phyloP scores from a whole-genome alignment of 1,140 invertebrate species.

The Andrena cerasifolii region DNA sequence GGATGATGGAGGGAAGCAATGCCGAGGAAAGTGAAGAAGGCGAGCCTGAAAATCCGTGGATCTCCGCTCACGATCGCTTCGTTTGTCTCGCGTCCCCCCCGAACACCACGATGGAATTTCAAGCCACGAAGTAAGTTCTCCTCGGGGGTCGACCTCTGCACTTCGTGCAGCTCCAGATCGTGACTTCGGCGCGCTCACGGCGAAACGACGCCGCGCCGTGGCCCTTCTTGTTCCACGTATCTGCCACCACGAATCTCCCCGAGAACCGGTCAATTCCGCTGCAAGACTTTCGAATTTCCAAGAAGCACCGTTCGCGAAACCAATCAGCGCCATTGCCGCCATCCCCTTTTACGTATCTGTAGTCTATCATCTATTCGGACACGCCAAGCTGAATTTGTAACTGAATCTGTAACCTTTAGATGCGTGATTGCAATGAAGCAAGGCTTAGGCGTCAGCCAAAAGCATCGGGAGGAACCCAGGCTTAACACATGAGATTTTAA shows the following conservation, averaged over 20 bases:
- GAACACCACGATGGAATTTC: slow-evolving; percentile 57
- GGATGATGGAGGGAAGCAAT: not conserved
- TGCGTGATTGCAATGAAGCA: too few relatives aligned
- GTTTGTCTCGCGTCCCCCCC: slow-evolving; percentile 32
- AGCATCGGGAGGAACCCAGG: too few relatives aligned
- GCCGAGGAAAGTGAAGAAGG: slow-evolving; percentile 28
- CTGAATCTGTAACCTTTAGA: too few relatives aligned
- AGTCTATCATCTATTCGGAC: not conserved
- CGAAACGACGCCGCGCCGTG: slow-evolving; percentile 32
- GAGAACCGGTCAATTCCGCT: slow-evolving; percentile 38
- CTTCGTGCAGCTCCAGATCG: slow-evolving; percentile 57
- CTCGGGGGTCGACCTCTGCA: slow-evolving; percentile 49
- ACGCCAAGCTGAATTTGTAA: not conserved
- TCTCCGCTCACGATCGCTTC: slow-evolving; percentile 53
- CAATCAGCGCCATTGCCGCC: not conserved
- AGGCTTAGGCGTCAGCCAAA: too few relatives aligned
- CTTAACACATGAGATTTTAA: too few relatives aligned
- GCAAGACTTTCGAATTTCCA: slow-evolving; percentile 31
- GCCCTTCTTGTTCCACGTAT: slow-evolving; percentile 37
- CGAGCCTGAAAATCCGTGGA: slow-evolving; percentile 44
- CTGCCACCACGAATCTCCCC: slow-evolving; percentile 47
- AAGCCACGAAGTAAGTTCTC: slow-evolving; percentile 59
- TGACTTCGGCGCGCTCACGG: slow-evolving; percentile 50
- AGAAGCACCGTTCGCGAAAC: slow-evolving; percentile 8
- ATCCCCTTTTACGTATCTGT: too few relatives aligned